Percentiles rank a stretch among this genome's conserved stretches.
phyloP scores from a whole-genome alignment of 1,140 invertebrate genomes.

The Pseudomyrmex gracilis region DNA sequence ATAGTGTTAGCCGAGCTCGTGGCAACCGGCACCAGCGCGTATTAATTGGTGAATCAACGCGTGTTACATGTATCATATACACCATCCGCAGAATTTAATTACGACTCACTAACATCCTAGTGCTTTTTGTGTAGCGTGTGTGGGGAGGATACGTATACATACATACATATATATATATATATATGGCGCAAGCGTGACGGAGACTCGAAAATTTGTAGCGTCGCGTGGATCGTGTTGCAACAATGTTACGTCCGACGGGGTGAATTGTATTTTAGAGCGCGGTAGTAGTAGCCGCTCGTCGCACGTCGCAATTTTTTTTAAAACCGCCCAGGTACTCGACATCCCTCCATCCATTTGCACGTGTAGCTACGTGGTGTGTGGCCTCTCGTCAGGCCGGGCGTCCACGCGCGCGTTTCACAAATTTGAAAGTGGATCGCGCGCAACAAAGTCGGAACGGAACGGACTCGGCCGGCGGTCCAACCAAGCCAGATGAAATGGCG shows the following conservation, averaged over 20 bases:
- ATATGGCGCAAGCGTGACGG: neutral
- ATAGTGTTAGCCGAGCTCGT: conserved; percentile 5
- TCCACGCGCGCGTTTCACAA: neutral
- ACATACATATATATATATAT: too few species aligned
- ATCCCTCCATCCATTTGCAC: neutral
- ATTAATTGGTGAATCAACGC: conserved; percentile 61
- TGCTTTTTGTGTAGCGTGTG: conserved; percentile 30
- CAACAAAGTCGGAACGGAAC: conserved; percentile 12
- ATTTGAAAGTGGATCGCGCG: conserved; percentile 32
- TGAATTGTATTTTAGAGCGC: conserved; percentile 57
- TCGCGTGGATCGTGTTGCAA: conserved; percentile 53
- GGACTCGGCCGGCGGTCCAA: conserved; percentile 25
- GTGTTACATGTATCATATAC: conserved; percentile 56
- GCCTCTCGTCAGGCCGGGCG: neutral
- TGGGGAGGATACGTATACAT: too few species aligned
- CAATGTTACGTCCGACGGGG: conserved; percentile 55
- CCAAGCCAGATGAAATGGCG: neutral
- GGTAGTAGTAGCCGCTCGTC: neutral
- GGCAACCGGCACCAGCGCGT: neutral
- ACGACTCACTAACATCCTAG: conserved; percentile 27
- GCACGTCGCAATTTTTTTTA: conserved; percentile 42
- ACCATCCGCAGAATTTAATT: conserved; percentile 50
- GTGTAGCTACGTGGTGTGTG: neutral
- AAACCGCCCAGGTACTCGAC: conserved; percentile 37
- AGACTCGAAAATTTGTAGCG: conserved; percentile 37